Evolutionary conservation across 1,140 invertebrate genomes (phyloP), one percentile per base, ranked within the genome.

Genomic region (Drosophila ananassae): DNA sequence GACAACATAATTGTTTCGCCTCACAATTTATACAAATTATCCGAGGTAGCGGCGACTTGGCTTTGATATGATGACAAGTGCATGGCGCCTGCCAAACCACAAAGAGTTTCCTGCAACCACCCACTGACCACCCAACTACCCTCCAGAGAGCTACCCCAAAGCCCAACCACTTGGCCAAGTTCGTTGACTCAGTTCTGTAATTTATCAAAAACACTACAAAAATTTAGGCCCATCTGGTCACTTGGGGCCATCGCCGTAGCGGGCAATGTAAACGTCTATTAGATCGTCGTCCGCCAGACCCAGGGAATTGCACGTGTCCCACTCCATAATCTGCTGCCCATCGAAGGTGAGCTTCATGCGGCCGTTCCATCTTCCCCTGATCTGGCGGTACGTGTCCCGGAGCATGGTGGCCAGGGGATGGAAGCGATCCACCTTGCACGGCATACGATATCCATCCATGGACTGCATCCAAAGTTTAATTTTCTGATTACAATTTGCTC

Each of bases 1-100:
- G 83, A 76, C 82, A 68, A 77, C 83, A 75, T 82, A 82, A 82
- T 87, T 89, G 78, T 76, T 75, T 37, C 47, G 66, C 74, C 66
- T 66, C 61, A 80, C 64, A 83, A 81, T 59, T 81, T 81, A 67
- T 30, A 75, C 54, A 78, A 87, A 87, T 78, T 81, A 81, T 72
- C 48, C 62, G n/a, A 21, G 44, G 37, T 8, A 3, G 2, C 13
- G n/a, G 39, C 46, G 53, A 32, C 28, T 77, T 64, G 48, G 30
- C 60, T 72, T 72, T 57, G 54, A 58, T 54, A 52, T 59, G 69
- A 57, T 66, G 69, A 58, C 56, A 72, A 74, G 75, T 77, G 64
- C 64, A 77, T 60, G 58, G 37, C 51, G 32, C 41, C 22, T 28
- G 60, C 68, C 17, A 44, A 56, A 54, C 54, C 63, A 54, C 22